Conservation (phyloP, 2,888 invertebrate species). For the Chesias legatella region DNA sequence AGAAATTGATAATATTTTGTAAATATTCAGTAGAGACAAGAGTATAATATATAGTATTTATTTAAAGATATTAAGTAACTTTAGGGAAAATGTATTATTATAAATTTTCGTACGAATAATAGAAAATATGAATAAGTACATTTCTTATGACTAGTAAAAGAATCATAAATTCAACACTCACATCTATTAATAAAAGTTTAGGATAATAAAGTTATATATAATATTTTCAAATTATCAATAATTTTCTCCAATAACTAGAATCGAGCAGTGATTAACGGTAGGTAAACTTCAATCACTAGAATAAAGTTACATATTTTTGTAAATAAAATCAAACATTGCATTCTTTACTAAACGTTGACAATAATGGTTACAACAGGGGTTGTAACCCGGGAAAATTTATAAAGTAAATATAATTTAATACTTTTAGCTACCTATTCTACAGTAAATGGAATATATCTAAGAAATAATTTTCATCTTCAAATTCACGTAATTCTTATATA, state of each 20-base stretch:
- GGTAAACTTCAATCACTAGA: too few species aligned
- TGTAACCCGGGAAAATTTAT: conserved; percentile 9
- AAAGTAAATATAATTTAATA: conserved; percentile 11
- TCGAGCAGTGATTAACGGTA: too few species aligned
- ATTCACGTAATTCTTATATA: conserved; percentile 1
- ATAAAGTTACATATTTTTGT: too few species aligned
- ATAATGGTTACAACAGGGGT: conserved; percentile 4
- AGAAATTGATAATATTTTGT: conserved; percentile 46
- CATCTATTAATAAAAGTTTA: conserved; percentile 31
- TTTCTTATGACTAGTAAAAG: conserved; percentile 67
- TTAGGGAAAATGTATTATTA: conserved; percentile 63
- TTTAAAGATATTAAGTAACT: conserved; percentile 41
- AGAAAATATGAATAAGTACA: conserved; percentile 71
- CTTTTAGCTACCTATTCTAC: conserved; percentile 27
- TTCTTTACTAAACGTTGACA: conserved; percentile 8
- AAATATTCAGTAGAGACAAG: conserved; percentile 55
- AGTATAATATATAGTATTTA: conserved; percentile 40
- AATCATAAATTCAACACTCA: conserved; percentile 72
- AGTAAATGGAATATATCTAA: conserved; percentile 17
- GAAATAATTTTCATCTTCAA: conserved; percentile 13
- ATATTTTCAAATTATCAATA: conserved; percentile 17
- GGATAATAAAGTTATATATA: conserved; percentile 19
- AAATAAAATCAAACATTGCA: too few species aligned
- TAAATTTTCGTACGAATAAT: conserved; percentile 58
- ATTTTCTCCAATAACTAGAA: conserved; percentile 3